phyloP scores from a whole-genome alignment of 2,888 invertebrate species.

The Drosophila differens region DNA sequence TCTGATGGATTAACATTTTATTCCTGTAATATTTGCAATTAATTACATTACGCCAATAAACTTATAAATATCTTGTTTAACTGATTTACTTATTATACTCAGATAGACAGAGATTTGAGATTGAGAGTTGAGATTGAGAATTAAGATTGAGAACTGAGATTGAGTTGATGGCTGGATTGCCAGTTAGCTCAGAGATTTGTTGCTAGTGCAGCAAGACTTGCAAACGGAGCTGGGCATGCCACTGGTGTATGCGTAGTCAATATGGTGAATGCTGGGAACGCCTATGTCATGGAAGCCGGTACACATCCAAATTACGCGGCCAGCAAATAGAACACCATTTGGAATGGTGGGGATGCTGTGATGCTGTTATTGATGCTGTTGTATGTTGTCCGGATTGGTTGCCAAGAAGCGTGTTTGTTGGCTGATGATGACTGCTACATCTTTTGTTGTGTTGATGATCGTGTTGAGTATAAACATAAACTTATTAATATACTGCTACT shows the following conservation, averaged over 20 bases:
- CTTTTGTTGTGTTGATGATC: neutral
- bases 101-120: neutral
- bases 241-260: neutral
- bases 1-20: conserved; percentile 6
- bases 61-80: neutral
- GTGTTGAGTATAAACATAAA: neutral
- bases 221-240: neutral
- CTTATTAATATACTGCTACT: neutral
- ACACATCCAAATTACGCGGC: neutral
- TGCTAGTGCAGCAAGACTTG: neutral
- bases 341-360: neutral
- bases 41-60: neutral
- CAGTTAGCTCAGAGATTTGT: neutral
- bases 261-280: neutral
- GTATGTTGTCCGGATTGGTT: neutral
- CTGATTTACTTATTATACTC: neutral
- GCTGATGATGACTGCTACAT: neutral
- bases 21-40: neutral
- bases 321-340: neutral
- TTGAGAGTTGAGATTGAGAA: neutral
- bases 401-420: neutral
- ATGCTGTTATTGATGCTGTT: neutral
- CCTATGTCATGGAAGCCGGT: neutral
- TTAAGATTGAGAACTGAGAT: neutral
- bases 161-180: neutral